Conservation (phyloP, 2,888 invertebrate species). For the Auanema sp. region DNA sequence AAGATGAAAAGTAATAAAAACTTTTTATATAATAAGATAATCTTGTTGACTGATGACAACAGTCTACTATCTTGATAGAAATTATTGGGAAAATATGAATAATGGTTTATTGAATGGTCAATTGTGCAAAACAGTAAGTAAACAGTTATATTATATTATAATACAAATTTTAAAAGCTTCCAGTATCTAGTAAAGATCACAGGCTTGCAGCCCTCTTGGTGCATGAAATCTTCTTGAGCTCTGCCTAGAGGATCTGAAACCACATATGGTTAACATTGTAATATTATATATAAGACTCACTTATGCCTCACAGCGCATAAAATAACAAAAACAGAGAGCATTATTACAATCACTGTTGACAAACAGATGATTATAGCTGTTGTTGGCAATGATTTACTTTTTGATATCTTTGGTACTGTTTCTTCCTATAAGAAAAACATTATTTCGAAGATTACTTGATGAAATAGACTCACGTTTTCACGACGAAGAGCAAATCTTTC, state of each 20-base stretch:
- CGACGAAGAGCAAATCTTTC: slow-evolving; percentile 12
- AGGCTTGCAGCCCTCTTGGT: too few relatives aligned
- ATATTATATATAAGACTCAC: background rate
- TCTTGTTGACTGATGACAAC: too few relatives aligned
- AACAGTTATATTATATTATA: too few relatives aligned
- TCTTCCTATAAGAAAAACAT: slow-evolving; percentile 22
- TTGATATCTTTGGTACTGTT: slow-evolving; percentile 2
- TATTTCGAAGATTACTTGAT: background rate
- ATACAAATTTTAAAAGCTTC: slow-evolving; percentile 1
- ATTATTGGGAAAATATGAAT: too few relatives aligned
- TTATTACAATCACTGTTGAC: slow-evolving; percentile 54
- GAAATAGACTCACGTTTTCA: background rate
- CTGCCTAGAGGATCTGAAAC: background rate
- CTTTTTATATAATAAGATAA: too few relatives aligned
- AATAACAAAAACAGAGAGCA: slow-evolving; percentile 56
- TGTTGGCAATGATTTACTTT: slow-evolving; percentile 29
- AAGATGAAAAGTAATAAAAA: too few relatives aligned
- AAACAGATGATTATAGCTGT: slow-evolving; percentile 58
- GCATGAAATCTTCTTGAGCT: slow-evolving; percentile 17
- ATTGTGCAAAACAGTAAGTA: too few relatives aligned
- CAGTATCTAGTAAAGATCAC: slow-evolving; percentile 4
- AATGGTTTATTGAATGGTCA: too few relatives aligned
- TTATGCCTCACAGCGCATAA: slow-evolving; percentile 55
- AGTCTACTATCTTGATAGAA: background rate
- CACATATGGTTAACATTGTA: background rate